phyloP scores from a whole-genome alignment of 2,888 invertebrate species.

The Ennomos erosarius region DNA sequence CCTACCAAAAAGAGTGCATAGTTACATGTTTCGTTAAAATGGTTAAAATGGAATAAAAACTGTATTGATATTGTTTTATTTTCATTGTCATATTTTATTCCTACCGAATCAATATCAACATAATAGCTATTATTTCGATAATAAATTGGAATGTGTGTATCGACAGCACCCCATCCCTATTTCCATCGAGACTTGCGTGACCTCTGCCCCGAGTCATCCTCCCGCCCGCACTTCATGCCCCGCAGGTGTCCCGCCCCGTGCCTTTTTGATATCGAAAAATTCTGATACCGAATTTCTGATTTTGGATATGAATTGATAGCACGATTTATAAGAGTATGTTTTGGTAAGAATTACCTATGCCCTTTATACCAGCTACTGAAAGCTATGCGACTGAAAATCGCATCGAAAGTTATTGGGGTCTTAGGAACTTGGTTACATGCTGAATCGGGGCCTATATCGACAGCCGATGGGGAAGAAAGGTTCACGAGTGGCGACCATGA shows the following conservation, averaged over 20 bases:
- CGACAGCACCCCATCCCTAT: constrained; percentile 30
- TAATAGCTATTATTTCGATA: neutral
- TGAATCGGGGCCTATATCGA: too few species aligned
- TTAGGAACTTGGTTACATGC: too few species aligned
- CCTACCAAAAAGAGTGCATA: too few species aligned
- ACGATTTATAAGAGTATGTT: constrained; percentile 10
- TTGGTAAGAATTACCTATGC: neutral
- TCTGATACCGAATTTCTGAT: constrained; percentile 62
- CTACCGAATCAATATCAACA: constrained; percentile 31
- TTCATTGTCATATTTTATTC: too few species aligned
- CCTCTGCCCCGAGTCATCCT: constrained; percentile 73
- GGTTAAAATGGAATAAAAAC: too few species aligned
- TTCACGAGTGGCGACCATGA: too few species aligned
- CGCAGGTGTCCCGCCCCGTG: constrained; percentile 75
- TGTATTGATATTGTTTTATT: too few species aligned
- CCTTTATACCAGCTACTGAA: too few species aligned
- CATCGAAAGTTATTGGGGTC: too few species aligned
- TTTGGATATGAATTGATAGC: constrained; percentile 33
- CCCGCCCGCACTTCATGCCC: constrained; percentile 54
- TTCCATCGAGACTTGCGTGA: constrained; percentile 62
- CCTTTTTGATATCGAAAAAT: constrained; percentile 73
- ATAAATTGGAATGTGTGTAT: neutral
- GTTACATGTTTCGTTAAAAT: too few species aligned
- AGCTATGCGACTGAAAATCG: too few species aligned
- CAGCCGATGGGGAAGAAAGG: too few species aligned